Conservation (phyloP, 2,797 vertebrate genomes). For the Threskiornis aethiopicus region DNA sequence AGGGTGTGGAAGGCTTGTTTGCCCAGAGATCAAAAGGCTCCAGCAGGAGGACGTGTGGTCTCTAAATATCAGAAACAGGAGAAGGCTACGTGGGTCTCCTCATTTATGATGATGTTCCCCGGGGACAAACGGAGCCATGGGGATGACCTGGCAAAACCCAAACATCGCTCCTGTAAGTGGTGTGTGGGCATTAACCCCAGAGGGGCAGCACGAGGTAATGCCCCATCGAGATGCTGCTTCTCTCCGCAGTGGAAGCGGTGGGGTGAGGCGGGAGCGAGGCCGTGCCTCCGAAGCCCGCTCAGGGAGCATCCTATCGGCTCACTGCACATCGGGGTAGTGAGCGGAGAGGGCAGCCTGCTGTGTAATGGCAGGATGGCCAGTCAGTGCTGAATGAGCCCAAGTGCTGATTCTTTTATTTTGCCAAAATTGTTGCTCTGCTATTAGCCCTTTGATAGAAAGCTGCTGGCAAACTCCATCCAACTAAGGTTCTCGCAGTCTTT, state of each 20-base stretch:
- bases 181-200: background rate
- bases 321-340: background rate
- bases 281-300: background rate
- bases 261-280: background rate
- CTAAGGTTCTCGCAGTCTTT: background rate
- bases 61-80: background rate
- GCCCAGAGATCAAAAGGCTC: background rate
- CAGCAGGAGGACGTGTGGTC: rapidly evolving
- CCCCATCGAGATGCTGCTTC: background rate
- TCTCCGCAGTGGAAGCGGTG: background rate
- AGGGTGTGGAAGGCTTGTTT: background rate
- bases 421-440: background rate
- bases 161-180: background rate
- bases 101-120: background rate
- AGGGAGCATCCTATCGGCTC: rapidly evolving
- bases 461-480: background rate
- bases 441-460: background rate
- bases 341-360: background rate
- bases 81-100: background rate
- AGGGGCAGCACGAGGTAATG: no score
- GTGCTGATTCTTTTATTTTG: background rate
- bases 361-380: rapidly evolving
- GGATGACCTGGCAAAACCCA: background rate
- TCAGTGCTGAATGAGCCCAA: background rate
- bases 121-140: background rate